Evolutionary conservation across 2,888 invertebrate genomes (phyloP), one percentile per base, ranked within the genome.

Genomic region (Chaetoderma sp.): DNA sequence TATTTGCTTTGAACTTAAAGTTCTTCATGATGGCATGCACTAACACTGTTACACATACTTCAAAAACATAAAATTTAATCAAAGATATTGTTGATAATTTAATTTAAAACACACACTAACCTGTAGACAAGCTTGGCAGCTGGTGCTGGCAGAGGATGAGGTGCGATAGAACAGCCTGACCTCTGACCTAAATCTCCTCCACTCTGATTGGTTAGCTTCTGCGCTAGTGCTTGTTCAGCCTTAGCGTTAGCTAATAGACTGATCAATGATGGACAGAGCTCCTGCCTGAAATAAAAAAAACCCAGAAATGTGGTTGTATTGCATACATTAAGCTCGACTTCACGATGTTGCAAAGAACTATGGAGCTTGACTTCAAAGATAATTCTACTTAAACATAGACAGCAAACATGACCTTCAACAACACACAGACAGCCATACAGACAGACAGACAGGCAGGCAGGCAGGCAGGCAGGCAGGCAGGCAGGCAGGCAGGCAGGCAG

Each of bases 51-150:
- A n/a, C n/a, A n/a, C n/a, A n/a, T n/a, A n/a, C n/a, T n/a, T n/a
- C n/a, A 47, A n/a, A 18, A 13, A 47, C 13, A 10, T 16, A 18
- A 47, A 47, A 47, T 10, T 10, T 16, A 13, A 47, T 8, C 8
- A 10, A 16, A 8, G 13, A 47, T 16, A 10, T 13, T 47, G 13
- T 16, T 18, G 18, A 18, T 47, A 47, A 16, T 10, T 16, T 10
- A 18, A 18, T 8, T 47, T 18, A 18, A 10, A 47, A 25, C 18
- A 49, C 25, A 4, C 2, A 49, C 72, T 63, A 85, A 93, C 93
- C 92, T 92, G 87, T 96, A 96, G 65, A 96, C 93, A 73, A 94
- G 93, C 87, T 94, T 94, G 0, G 95, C 93, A 83, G 96, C 94
- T 71, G 92, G 92, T 71, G 92, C 92, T 75, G 93, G 93, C 68